Percentiles rank a stretch among this genome's conserved stretches.
phyloP scores from a whole-genome alignment of 2,888 invertebrate species.

The Oscheius sp. region DNA sequence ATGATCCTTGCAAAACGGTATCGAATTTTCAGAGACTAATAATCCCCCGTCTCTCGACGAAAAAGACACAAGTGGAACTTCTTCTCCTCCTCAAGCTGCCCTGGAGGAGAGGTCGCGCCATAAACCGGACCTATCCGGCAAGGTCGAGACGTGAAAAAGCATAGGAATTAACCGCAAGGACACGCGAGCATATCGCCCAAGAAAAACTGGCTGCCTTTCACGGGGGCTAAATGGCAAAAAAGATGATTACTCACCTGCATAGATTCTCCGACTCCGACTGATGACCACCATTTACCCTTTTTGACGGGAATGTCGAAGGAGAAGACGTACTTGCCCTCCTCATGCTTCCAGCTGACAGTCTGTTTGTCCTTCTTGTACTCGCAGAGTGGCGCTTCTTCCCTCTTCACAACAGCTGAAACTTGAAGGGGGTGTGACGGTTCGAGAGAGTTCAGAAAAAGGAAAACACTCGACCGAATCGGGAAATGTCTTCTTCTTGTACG shows the following conservation, averaged over 20 bases:
- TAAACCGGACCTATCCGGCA: slow-evolving; percentile 29
- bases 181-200: slow-evolving; percentile 5
- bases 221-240: background rate
- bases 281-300: slow-evolving; percentile 59
- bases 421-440: background rate
- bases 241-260: slow-evolving; percentile 42
- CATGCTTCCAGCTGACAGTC: slow-evolving; percentile 20
- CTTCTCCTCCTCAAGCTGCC: background rate
- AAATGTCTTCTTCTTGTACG: background rate
- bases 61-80: background rate
- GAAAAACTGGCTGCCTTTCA: slow-evolving; percentile 6
- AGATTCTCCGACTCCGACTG: slow-evolving; percentile 55
- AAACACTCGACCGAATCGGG: slow-evolving; percentile 23
- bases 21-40: no score
- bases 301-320: slow-evolving; percentile 48
- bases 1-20: background rate
- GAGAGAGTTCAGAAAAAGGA: slow-evolving; percentile 9
- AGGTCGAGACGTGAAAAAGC: slow-evolving; percentile 35
- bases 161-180: slow-evolving; percentile 30
- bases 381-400: slow-evolving; percentile 34
- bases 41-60: background rate
- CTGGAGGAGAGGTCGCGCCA: slow-evolving; percentile 7
- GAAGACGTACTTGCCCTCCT: slow-evolving; percentile 39
- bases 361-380: slow-evolving; percentile 28
- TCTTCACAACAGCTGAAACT: slow-evolving; percentile 28